Evolutionary conservation across 2,888 invertebrate species (phyloP).

Genomic region (Hanleya hanleyi): DNA sequence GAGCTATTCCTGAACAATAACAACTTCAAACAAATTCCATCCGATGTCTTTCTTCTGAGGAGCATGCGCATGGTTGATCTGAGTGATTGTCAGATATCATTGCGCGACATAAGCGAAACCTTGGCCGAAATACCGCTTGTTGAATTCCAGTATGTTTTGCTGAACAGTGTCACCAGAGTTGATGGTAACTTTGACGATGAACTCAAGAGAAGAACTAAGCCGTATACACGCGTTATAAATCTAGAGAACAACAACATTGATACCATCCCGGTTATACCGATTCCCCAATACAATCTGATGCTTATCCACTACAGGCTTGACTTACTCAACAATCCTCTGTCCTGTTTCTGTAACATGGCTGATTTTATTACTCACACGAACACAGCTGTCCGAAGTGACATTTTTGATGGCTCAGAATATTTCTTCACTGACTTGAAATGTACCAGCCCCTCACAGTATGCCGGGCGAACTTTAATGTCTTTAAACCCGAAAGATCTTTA

Average conservation of each 20-base stretch:
- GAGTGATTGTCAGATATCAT: not conserved
- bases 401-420: not conserved
- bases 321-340: not conserved
- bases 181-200: not conserved
- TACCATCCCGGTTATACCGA: not conserved
- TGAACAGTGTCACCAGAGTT: not conserved
- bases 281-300: not conserved
- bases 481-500: not conserved
- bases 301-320: not conserved
- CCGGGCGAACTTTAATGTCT: not conserved
- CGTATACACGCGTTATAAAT: not conserved
- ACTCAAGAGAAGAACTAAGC: not conserved
- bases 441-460: not conserved
- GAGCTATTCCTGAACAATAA: not conserved
- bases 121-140: not conserved
- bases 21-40: not conserved
- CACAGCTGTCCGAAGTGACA: not conserved
- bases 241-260: not conserved
- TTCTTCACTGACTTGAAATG: not conserved
- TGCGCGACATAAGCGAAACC: not conserved
- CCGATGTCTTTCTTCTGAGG: not conserved
- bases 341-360: not conserved
- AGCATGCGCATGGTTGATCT: not conserved
- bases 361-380: not conserved
- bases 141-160: not conserved